Evolutionary conservation across 2,113 vertebrate genomes (phyloP).

Genomic region (Notechis scutatus): DNA sequence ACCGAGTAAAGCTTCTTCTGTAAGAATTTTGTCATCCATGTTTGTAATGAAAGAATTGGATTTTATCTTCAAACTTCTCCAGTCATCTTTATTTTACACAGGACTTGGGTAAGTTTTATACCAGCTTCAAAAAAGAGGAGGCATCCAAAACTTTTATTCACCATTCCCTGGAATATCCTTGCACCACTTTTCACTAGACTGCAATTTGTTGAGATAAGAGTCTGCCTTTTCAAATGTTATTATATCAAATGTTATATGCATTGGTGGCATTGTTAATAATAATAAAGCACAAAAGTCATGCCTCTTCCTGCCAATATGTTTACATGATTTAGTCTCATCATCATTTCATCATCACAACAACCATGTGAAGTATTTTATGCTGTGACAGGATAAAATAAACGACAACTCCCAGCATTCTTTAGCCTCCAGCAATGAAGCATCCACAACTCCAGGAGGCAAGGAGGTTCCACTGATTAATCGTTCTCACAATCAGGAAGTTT

Average conservation of each 20-base stretch:
- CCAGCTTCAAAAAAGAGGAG: not conserved
- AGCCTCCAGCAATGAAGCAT: not conserved
- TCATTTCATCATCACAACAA: not conserved
- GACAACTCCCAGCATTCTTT: not conserved
- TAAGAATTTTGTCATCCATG: not conserved
- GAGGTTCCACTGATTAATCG: too few relatives aligned
- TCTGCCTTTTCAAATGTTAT: not conserved
- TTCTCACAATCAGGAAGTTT: too few relatives aligned
- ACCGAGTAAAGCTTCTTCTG: not conserved
- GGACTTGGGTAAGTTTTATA: not conserved
- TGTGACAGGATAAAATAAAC: not conserved
- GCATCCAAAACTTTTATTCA: not conserved
- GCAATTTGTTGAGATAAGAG: not conserved
- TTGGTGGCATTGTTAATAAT: not conserved
- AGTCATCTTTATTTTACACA: not conserved
- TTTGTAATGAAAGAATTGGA: not conserved
- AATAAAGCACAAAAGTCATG: not conserved
- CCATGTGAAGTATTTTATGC: not conserved
- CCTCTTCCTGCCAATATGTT: not conserved
- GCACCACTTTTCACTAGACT: not conserved
- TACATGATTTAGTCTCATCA: not conserved
- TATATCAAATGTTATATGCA: not conserved
- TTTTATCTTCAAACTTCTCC: not conserved
- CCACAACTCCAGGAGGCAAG: not conserved
- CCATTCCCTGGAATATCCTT: not conserved